Conservation (phyloP, 2,888 invertebrate genomes). For the Nycteola revayana region DNA sequence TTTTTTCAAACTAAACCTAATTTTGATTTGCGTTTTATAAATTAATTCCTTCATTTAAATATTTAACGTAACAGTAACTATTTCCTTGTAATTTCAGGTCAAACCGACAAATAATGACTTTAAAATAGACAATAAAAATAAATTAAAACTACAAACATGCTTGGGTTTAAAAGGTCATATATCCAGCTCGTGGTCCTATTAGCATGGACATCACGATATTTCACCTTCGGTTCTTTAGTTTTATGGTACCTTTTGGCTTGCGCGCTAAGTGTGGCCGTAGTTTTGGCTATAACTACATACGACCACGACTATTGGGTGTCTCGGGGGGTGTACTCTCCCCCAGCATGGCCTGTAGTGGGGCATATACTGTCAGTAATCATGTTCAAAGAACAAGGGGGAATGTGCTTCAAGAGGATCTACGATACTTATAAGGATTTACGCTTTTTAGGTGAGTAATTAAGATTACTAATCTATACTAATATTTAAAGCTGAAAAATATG, state of each 20-base stretch:
- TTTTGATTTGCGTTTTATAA: too few species aligned
- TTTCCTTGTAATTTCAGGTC: neutral
- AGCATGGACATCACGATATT: constrained; percentile 52
- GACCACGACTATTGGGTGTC: constrained; percentile 71
- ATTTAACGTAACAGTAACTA: too few species aligned
- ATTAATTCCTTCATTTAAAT: too few species aligned
- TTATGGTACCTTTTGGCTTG: constrained; percentile 50
- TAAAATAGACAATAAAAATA: neutral
- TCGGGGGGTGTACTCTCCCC: constrained; percentile 65
- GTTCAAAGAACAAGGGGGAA: constrained; percentile 70
- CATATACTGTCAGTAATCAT: constrained; percentile 64
- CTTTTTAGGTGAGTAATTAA: constrained; percentile 60
- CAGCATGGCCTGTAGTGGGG: constrained; percentile 66
- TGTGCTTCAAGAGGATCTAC: constrained; percentile 70
- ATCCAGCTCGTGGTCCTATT: constrained; percentile 47
- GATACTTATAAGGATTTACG: constrained; percentile 58
- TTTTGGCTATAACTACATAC: constrained; percentile 57
- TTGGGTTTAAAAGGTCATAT: constrained; percentile 62
- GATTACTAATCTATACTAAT: neutral
- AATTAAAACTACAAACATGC: constrained; percentile 46
- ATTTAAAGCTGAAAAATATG: neutral
- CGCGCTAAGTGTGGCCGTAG: constrained; percentile 32
- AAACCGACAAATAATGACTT: neutral
- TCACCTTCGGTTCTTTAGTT: constrained; percentile 47
- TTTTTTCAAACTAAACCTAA: too few species aligned